A percentile compares a stretch with the other conserved stretches of the same genome.
These are phyloP conservation scores for Poeciliopsis retropinna DNA, from an alignment of 2,113 vertebrate species.

Conservation along the genomic window DNA sequence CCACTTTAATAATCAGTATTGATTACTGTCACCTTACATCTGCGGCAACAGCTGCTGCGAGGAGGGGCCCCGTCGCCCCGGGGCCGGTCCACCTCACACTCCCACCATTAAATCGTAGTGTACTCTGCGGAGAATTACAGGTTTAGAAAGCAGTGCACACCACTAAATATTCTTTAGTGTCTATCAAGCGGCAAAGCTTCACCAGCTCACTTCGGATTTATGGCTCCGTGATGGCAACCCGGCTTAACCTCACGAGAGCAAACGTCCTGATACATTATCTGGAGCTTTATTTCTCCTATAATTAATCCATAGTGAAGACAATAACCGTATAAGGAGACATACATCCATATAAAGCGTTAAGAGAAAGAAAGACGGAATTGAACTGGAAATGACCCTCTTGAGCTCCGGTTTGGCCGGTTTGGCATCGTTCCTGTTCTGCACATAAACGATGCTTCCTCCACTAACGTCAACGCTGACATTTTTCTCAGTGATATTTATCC, in stretches of 20 bases:
- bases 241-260: background rate
- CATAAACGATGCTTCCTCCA: background rate
- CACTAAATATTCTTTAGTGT: conserved; percentile 45
- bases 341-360: background rate
- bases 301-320: background rate
- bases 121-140: conserved; percentile 45
- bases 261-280: conserved; percentile 20
- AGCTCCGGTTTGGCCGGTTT: background rate
- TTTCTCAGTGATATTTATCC: background rate
- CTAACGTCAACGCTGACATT: background rate
- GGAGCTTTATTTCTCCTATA: background rate
- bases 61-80: conserved; percentile 36
- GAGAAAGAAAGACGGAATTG: background rate
- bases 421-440: background rate
- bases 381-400: background rate
- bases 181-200: conserved; percentile 26
- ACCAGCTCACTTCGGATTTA: conserved; percentile 22
- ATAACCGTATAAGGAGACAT: background rate
- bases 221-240: background rate
- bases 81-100: conserved; percentile 62
- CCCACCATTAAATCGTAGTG: conserved; percentile 49
- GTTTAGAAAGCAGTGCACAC: conserved; percentile 18
- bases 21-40: conserved; percentile 81
- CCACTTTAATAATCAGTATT: conserved; percentile 82
- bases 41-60: conserved; percentile 75